Evolutionary conservation across 1,140 invertebrate species (phyloP), one percentile per base, ranked within the genome.

Genomic region (Augochlora pura): DNA sequence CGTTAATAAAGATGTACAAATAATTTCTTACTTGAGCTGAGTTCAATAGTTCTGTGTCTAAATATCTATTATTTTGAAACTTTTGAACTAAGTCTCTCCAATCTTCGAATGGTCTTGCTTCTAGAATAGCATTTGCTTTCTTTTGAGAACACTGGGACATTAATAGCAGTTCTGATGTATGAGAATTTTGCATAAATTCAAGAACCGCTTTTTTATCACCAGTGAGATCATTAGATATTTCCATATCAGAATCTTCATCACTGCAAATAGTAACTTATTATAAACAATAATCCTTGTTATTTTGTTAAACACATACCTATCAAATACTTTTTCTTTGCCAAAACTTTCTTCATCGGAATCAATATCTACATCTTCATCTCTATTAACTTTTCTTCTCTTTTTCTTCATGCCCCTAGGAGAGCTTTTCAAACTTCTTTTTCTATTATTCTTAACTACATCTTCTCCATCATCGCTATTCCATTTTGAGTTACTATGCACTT

Each of bases 61-160:
- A 87, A 86, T 94, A 93, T 88, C 95, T 96, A 77, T 94, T 95
- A 21, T 90, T 93, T 87, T 96, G 95, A 67, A 97, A 94, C 91
- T 97, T 97, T 68, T 94, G 89, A 9, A 96, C 95, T 91, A 97
- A 91, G 89, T 97, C 95, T 52, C 94, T 89, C 96, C 96, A 97
- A 76, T 94, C 94, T 16, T 93, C 92, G 86, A 96, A 97, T 1
- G 97, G 97, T 64, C 96, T 92, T 64, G 93, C 89, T 62, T 95
- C 92, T 59, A 96, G 93, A 46, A 97, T 95, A 8, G 94, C 93
- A 27, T 96, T 94, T 1, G 95, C 95, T 88, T 96, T 97, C 87
- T 96, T 97, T 86, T 95, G 94, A 0, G 96, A 96, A 88, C 96
- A 96, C 0, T 95, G 94, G 71, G 94, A 94, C 77, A 97, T 94